Evolutionary conservation across 1,140 invertebrate species (phyloP), one percentile per base, ranked within the genome.

Genomic region (Drosophila bocki): DNA sequence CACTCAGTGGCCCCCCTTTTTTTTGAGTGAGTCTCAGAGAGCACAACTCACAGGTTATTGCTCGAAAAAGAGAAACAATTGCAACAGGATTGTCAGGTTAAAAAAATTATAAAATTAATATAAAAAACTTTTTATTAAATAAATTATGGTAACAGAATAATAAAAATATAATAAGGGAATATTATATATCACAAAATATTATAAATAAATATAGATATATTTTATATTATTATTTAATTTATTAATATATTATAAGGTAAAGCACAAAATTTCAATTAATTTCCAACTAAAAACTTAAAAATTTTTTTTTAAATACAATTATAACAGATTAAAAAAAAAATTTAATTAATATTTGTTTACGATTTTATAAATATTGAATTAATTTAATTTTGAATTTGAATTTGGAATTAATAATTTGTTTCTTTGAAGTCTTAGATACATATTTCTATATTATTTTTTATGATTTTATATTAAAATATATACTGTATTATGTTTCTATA

Each of bases 21-120:
- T 29, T 78, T 79, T 57, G 76, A 83, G 75, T 82, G 80, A 70
- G 26, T 29, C 19, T 48, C 11, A 35, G 47, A 70, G 65, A 70
- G 65, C 47, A 39, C 48, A 35, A 37, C 50, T 47, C 22, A 12
- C 17, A 39, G n/a, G n/a, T 44, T 37, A 13, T 32, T 17, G n/a
- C 75, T 72, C 69, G n/a, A 17, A 29, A 12, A 48, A 26, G 44
- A 19, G 44, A 26, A 60, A 19, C 50, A 44, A 5, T 22, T 53
- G n/a, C 1, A 7, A 7, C 11, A 80, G 76, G 61, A 77, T 80
- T 80, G 80, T 2, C 77, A 80, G 11, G 13, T 41, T 41, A n/a
- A 22, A 22, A 4, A 4, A 44, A 44, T 11, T 44, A 5, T 5
- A 19, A 44, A 19, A 3, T 3, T 44, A 44, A 19, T 44, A 11